A percentile compares a stretch with the other conserved stretches of the same genome.
phyloP scores from a whole-genome alignment of 1,140 invertebrate species.

The Delia radicum region DNA sequence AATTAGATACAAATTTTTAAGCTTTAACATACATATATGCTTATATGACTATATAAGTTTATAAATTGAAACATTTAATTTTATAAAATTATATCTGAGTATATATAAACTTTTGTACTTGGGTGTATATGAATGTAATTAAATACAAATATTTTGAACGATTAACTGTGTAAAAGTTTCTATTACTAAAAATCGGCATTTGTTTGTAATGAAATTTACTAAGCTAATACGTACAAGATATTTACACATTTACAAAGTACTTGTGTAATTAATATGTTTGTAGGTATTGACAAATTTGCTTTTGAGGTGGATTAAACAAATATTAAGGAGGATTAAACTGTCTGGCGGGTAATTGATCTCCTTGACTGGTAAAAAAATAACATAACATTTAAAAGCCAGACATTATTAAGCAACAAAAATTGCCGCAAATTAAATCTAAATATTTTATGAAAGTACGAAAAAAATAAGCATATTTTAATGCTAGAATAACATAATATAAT shows the following conservation, averaged over 20 bases:
- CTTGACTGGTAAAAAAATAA: constrained; percentile 3
- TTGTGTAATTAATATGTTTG: neutral
- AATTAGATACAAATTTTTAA: too few relatives aligned
- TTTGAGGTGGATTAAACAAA: constrained; percentile 26
- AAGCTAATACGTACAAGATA: neutral
- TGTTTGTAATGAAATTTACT: too few relatives aligned
- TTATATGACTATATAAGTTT: too few relatives aligned
- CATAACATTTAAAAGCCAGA: neutral
- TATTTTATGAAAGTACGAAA: too few relatives aligned
- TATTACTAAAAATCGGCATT: neutral
- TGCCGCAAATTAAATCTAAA: neutral
- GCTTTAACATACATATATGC: too few relatives aligned
- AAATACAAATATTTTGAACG: constrained; percentile 12
- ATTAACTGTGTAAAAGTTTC: constrained; percentile 1
- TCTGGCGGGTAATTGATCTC: constrained; percentile 18
- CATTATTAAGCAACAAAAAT: neutral
- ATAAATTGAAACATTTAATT: too few relatives aligned
- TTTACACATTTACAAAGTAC: neutral
- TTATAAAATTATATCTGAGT: too few relatives aligned
- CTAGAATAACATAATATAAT: too few relatives aligned
- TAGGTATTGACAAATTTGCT: constrained; percentile 10
- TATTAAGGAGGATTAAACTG: constrained; percentile 13
- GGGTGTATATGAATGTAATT: too few relatives aligned
- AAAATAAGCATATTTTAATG: too few relatives aligned
- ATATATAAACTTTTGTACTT: too few relatives aligned